Base-by-base conservation (phyloP, 2,113 vertebrate genomes). In the Scalopus aquaticus region DNA sequence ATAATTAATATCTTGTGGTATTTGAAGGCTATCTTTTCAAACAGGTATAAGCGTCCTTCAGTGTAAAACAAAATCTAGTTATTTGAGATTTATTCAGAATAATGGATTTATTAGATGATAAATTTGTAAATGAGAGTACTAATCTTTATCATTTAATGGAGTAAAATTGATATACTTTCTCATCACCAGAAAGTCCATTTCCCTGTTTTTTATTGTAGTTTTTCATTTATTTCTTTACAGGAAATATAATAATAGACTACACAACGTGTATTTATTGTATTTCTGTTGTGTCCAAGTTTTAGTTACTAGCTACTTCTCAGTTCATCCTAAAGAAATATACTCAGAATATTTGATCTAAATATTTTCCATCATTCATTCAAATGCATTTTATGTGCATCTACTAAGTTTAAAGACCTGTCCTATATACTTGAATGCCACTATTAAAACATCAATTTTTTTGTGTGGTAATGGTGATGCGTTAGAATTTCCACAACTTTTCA, bases 161-260 rank as follows among this genome's bases (percentile, higher is more conserved):
- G 83, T 88, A 96, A 93, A 94, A 81, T 77, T 85, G 44, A 88
- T 69, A 77, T 81, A 74, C 5, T 46, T 86, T 86, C 76, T n/a
- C 32, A 54, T 64, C 7, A 58, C 6, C 44, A 95, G 39, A 32
- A 20, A 87, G 28, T 49, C 12, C 65, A 85, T 85, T 30, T 70
- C 35, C 37, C 26, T 49, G 22, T 83, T 90, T 90, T 2, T 11
- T 78, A 16, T 67, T 49, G 39, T 78, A 60, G 22, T 51, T 67
- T 78, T 11, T 67, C 32, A 56, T 39, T 30, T 84, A 35, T 78
- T 87, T 37, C 37, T 69, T 80, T 67, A 62, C 1, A 73, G 37
- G 88, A 93, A 91, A 72, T 58, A 22, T 10, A 62, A 11, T 10
- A 56, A 69, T 70, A 67, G 28, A 82, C 12, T 46, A 35, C 42